These are phyloP conservation scores for Caenorhabditis macrosperma DNA, from an alignment of 2,888 invertebrate genomes.

Conservation along the genomic window DNA sequence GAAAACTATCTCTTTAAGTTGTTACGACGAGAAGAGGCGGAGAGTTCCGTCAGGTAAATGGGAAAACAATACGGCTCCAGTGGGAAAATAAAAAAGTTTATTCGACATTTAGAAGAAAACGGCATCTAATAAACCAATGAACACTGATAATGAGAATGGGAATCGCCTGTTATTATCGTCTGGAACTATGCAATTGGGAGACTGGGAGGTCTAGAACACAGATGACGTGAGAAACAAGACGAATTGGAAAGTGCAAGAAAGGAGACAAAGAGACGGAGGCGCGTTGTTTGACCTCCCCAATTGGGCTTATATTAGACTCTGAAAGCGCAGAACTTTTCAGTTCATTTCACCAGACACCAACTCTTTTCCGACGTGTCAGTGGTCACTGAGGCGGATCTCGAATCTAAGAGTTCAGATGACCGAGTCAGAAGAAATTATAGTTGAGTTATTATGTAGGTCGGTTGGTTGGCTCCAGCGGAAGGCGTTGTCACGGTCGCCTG, in stretches of 20 bases:
- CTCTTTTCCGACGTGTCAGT: background rate
- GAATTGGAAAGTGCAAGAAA: background rate
- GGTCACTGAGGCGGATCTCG: background rate
- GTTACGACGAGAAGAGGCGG: background rate
- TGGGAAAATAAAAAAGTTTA: background rate
- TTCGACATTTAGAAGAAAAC: background rate
- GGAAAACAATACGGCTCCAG: background rate
- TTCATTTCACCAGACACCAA: background rate
- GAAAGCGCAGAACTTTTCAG: too few species aligned
- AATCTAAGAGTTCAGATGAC: background rate
- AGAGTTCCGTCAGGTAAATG: too few species aligned
- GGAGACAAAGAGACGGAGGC: background rate
- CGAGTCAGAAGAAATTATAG: slow-evolving; percentile 9
- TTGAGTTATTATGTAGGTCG: slow-evolving; percentile 14
- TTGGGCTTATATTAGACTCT: background rate
- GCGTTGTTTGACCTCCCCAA: background rate
- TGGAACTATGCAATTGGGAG: background rate
- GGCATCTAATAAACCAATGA: background rate
- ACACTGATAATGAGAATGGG: background rate
- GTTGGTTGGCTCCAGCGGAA: background rate
- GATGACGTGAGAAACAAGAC: background rate
- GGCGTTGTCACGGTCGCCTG: background rate
- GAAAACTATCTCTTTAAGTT: too few species aligned
- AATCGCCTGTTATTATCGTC: background rate
- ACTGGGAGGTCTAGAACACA: background rate